Base-by-base conservation (phyloP, 1,140 invertebrate species). In the Metaphire vulgaris region DNA sequence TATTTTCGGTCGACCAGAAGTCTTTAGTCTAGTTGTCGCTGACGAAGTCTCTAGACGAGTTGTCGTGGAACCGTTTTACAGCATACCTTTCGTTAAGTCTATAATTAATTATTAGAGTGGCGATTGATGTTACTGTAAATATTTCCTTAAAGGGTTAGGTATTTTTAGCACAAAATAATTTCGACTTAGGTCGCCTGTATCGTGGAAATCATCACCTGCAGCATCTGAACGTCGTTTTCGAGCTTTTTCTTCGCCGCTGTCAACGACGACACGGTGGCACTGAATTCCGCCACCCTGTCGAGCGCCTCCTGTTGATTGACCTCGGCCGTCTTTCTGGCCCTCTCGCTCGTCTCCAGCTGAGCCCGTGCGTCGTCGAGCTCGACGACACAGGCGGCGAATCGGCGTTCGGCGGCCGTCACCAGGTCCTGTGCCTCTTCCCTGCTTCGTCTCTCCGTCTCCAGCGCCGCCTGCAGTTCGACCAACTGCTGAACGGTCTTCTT, bases 371-470 rank as follows among this genome's bases (percentile, higher is more conserved):
- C 41, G 21, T 56, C 41, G 79, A 98, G 89, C 88, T 99, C 97
- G 86, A 93, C 92, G 89, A 99, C 97, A 79, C 96, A 94, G 86
- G 95, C 93, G 86, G 97, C 93, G 85, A 97, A 93, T 81, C 92
- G 95, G 82, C 96, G 92, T 87, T 99, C 96, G 30, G 75, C 75
- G 87, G 97, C 94, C 90, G 98, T 96, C 81, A 98, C 88, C 74
- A 96, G 91, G 77, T 99, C 96, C 80, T 96, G 92, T 81, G 95
- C 93, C 87, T 99, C 96, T 83, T 98, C 96, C 80, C 96, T 92
- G 16, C 67, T 69, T 1, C 75, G 67, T 29, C 70, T 67, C 64
- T 84, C 83, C 67, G 83, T 81, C 69, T 84, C 83, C 68, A 84
- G 41, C 41, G 41, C 41, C 41, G 21, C 21, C 41, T 56, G 41